Evolutionary conservation across 1,140 invertebrate species (phyloP), one percentile per base, ranked within the genome.

Genomic region (Calliopsis andreniformis): DNA sequence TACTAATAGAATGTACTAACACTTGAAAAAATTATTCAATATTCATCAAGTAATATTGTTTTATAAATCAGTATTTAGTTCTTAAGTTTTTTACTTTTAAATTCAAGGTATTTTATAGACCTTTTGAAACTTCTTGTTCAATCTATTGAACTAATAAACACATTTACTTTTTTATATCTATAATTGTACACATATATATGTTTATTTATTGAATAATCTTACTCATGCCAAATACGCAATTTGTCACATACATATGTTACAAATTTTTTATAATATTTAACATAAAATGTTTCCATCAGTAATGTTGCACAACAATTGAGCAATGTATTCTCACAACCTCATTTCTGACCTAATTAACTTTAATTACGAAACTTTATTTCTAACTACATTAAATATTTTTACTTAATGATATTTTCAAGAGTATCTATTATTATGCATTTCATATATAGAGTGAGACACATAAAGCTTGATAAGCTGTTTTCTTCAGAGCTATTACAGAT

Each of bases 141-240:
- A 49, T 20, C 12, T 58, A 32, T 56, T 56, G 79, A 53, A 6
- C 53, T 28, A 45, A n/a, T 5, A 53, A 53, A 12, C 39, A 69
- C 39, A 76, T 39, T 32, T 78, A 69, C 51, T 69, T 43, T 23
- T 78, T 63, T 14, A 47, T 78, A 62, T 67, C 45, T 59, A 79
- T 82, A 68, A 20, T 30, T 56, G 47, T n/a, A n/a, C 55, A 47
- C 23, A 45, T 5, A 56, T 58, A n/a, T 53, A 70, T 42, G 64
- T 79, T 61, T 71, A n/a, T 67, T 73, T 43, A 56, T 53, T 55
- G 5, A 32, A 62, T 51, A 51, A 75, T 83, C 67, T 56, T 67
- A 49, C 23, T 35, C 39, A 12, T 88, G 87, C 87, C 87, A 88
- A 87, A 86, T 78, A 85, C 80, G 86, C 85, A 87, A 86, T 83